Base-by-base conservation (phyloP, 2,797 vertebrate genomes). In the Rhodeus uyekii region DNA sequence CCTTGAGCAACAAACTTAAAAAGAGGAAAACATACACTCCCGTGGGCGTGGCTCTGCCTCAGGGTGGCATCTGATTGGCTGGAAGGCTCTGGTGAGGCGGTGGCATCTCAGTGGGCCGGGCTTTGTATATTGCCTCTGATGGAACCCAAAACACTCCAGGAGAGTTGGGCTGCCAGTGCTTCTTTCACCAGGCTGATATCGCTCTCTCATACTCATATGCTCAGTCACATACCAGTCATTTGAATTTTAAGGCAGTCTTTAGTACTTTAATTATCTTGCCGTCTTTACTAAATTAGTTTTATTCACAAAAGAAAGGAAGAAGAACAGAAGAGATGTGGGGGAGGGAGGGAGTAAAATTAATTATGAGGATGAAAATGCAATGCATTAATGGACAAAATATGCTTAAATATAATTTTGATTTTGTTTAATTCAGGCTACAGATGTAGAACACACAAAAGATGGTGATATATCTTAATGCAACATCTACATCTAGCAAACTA, bases 1-100 rank as follows among this genome's bases (percentile, higher is more conserved):
- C 53, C 75, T 32, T 18, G 34, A 53, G 48, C 0, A 12, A 46
- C 61, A 67, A 24, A 46, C 69, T 65, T n/a, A 58, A 42, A 74
- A 73, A 60, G 13, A 24, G 19, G 4, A 46, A 64, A 36, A 85
- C 86, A 87, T 87, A 87, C 86, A 84, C 29, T 76, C 76, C 3
- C 12, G 61, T 65, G 83, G 87, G 60, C 72, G 89, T 34, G 92
- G 92, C 5, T 91, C 91, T 18, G 90, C 88, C 90, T 95, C 94
- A 64, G 95, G 96, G 85, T 93, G 86, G 89, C 95, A 96, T 88
- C 93, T 92, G 90, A 96, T 92, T 89, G 92, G 95, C 79, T 88
- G 94, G 90, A 95, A 90, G 81, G 91, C 91, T 85, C 90, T 94
- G 81, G 82, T 32, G 60, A 90, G 87, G 83, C 85, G 87, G 75